A percentile compares a stretch with the other conserved stretches of the same genome.
Evolutionary conservation across 2,888 invertebrate genomes (phyloP).

Genomic region (Drosophila percnosoma): DNA sequence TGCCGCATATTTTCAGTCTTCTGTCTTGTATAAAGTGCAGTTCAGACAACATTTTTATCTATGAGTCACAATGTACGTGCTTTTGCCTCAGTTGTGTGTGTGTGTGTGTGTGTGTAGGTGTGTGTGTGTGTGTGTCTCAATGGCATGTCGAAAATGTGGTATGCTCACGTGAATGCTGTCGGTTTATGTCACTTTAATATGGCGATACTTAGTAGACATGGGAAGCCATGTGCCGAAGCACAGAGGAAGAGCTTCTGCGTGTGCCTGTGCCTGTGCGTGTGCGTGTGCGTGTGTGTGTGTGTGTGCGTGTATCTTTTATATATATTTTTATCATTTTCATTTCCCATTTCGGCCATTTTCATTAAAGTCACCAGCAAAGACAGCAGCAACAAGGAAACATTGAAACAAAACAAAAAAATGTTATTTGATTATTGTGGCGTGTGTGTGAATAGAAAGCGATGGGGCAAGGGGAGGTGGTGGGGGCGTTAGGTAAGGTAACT

Average conservation of each 20-base stretch:
- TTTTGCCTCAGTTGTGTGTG: constrained; percentile 12
- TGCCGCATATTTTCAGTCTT: not conserved
- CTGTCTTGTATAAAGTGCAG: constrained; percentile 4
- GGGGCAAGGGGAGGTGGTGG: not conserved
- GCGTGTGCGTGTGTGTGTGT: constrained; percentile 4
- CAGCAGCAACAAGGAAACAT: constrained; percentile 6
- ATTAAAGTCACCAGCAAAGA: constrained; percentile 33
- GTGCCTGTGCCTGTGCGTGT: not conserved
- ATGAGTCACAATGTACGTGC: constrained; percentile 15
- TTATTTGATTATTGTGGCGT: constrained; percentile 6
- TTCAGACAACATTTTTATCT: constrained; percentile 21
- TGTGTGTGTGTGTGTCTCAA: constrained; percentile 17
- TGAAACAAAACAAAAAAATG: constrained; percentile 1
- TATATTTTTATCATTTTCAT: constrained; percentile 15
- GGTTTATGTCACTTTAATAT: constrained; percentile 67
- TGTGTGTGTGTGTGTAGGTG: not conserved
- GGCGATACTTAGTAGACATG: constrained; percentile 35
- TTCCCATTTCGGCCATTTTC: constrained; percentile 13
- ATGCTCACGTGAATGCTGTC: constrained; percentile 54
- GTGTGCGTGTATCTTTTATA: constrained; percentile 23
- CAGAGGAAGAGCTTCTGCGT: not conserved
- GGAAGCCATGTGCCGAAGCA: not conserved
- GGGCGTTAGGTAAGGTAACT: not conserved
- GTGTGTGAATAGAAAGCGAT: no score
- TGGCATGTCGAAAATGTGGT: constrained; percentile 53